phyloP scores from a whole-genome alignment of 1,140 invertebrate genomes.

The Periplaneta americana region DNA sequence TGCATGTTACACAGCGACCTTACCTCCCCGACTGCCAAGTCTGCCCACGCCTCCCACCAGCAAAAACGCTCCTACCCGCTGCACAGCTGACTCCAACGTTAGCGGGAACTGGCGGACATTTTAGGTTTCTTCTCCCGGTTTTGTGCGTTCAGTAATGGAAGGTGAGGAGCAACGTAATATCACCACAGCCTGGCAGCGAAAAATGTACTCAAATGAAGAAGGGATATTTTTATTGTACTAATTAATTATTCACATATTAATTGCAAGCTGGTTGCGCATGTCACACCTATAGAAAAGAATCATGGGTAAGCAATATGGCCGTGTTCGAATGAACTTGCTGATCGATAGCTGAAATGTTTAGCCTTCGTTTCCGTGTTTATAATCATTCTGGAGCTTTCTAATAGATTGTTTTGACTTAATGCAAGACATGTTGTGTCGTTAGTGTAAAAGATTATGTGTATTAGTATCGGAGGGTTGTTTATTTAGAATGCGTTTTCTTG shows the following conservation, averaged over 20 bases:
- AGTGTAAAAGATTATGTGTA: neutral
- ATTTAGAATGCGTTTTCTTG: neutral
- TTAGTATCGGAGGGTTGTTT: neutral
- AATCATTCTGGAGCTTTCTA: neutral
- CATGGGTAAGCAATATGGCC: constrained; percentile 15
- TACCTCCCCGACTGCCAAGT: constrained; percentile 14
- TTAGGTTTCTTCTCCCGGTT: neutral
- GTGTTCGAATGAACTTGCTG: neutral
- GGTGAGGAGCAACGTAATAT: constrained; percentile 3
- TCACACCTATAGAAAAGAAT: constrained; percentile 19
- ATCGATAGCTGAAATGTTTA: neutral
- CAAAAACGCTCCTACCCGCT: constrained; percentile 2
- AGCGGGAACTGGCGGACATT: neutral
- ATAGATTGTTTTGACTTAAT: neutral
- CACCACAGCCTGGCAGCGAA: constrained; percentile 16
- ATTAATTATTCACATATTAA: constrained; percentile 38
- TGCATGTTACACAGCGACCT: constrained; percentile 13
- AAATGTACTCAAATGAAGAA: constrained; percentile 30
- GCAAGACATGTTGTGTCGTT: neutral
- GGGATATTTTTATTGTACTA: constrained; percentile 35
- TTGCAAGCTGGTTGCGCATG: constrained; percentile 32
- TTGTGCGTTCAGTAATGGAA: neutral
- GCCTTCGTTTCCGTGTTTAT: neutral
- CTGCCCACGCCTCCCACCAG: constrained; percentile 15
- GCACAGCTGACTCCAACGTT: constrained; percentile 10